Evolutionary conservation across 2,888 invertebrate genomes (phyloP).

Genomic region (Hypomecis atomaria): DNA sequence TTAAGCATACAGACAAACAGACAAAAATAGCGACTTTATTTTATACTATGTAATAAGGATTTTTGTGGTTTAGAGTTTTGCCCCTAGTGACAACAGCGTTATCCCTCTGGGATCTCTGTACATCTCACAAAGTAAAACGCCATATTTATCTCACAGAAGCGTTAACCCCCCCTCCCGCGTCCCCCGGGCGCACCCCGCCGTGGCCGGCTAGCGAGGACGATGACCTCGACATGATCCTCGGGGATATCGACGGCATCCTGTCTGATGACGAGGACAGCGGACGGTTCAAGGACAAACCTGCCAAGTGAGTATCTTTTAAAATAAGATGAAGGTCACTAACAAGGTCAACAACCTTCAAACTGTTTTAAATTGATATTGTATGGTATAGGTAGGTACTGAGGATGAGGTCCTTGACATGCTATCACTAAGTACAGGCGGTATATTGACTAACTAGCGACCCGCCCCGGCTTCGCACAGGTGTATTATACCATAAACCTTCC

Average conservation of each 20-base stretch:
- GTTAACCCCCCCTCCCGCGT: conserved; percentile 55
- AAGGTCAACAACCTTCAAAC: no score
- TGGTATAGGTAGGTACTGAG: conserved; percentile 41
- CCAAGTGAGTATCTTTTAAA: conserved; percentile 49
- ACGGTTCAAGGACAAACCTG: conserved; percentile 61
- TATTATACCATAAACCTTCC: no score
- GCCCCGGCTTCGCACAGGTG: no score
- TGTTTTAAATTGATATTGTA: background rate
- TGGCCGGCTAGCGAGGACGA: conserved; percentile 60
- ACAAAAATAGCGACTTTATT: no score
- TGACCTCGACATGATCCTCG: conserved; percentile 74
- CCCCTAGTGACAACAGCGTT: no score
- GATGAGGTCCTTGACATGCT: conserved; percentile 75
- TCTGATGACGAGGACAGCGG: conserved; percentile 72
- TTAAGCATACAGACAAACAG: no score
- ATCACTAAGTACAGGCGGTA: no score
- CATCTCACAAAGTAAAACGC: background rate
- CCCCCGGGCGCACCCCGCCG: conserved; percentile 35
- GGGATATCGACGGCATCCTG: conserved; percentile 77
- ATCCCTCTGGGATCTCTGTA: no score
- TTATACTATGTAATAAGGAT: no score
- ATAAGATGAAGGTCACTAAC: background rate
- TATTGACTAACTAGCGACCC: no score
- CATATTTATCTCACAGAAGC: conserved; percentile 23
- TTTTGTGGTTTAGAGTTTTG: no score